Percentiles rank a stretch among this genome's conserved stretches.
phyloP scores from a whole-genome alignment of 2,113 vertebrate species.

The human (Homo sapiens) region GRCh38 chr2:234760001-234760500 shows the following conservation, averaged over 20 bases:
- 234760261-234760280: no score
- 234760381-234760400: background rate
- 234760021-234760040: background rate
- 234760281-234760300: background rate
- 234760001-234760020: background rate
- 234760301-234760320: fast-evolving
- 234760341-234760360: background rate
- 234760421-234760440: no score
- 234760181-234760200: background rate
- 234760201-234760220: background rate
- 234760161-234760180: background rate
- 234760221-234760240: background rate
- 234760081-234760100: background rate
- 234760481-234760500: background rate
- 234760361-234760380: background rate
- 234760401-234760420: no score
- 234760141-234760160: fast-evolving
- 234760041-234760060: background rate
- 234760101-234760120: no score
- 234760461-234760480: background rate
- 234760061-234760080: background rate
- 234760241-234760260: fast-evolving
- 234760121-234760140: background rate
- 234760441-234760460: background rate
- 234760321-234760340: no score